These are phyloP conservation scores for Sparidentex hasta DNA, from an alignment of 2,797 vertebrate species.

Conservation along the genomic window DNA sequence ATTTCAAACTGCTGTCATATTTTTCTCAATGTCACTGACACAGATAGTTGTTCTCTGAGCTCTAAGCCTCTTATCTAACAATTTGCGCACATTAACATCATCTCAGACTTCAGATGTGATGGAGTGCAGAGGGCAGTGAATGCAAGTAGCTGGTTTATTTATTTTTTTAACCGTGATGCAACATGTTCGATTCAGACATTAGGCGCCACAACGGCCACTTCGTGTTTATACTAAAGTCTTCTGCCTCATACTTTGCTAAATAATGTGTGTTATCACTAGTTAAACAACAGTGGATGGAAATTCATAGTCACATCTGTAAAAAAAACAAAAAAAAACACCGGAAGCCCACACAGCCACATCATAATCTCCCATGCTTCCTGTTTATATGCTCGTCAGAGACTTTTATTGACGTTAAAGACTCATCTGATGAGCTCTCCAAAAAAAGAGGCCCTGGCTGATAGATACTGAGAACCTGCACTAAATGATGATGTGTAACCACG, in stretches of 20 bases:
- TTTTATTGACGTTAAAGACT: neutral
- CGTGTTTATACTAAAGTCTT: constrained; percentile 33
- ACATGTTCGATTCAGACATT: neutral
- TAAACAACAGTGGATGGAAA: constrained; percentile 12
- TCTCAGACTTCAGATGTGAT: constrained; percentile 17
- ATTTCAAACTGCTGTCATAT: constrained; percentile 23
- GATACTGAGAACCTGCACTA: constrained; percentile 15
- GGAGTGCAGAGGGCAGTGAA: neutral
- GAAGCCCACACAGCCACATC: neutral
- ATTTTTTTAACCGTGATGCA: constrained; percentile 10
- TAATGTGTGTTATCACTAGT: constrained; percentile 5
- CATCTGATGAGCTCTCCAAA: neutral
- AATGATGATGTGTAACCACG: neutral
- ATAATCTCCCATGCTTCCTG: neutral
- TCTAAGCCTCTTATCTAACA: constrained; percentile 9
- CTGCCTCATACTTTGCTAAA: neutral
- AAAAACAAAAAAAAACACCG: constrained; percentile 20
- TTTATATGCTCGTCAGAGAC: neutral
- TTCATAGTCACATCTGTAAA: neutral
- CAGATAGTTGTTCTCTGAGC: neutral
- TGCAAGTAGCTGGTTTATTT: constrained; percentile 7
- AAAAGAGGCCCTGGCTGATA: constrained; percentile 2
- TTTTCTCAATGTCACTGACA: neutral
- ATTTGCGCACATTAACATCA: neutral
- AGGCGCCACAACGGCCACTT: constrained; percentile 4